These are phyloP conservation scores for Smutsia temminckii DNA, from an alignment of 2,797 vertebrate species.

Conservation along the genomic window DNA sequence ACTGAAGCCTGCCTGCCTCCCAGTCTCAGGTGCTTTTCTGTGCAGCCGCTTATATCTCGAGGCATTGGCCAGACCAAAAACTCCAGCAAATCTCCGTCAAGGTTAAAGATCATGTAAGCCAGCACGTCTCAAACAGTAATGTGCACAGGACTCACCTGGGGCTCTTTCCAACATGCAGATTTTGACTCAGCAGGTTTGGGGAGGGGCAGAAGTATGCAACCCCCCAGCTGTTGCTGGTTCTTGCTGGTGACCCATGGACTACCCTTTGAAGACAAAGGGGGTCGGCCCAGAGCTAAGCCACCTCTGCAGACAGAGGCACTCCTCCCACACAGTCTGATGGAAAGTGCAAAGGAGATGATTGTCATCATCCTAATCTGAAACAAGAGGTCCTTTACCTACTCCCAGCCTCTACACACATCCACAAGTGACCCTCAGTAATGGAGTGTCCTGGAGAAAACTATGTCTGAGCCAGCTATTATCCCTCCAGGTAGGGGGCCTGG, in stretches of 20 bases:
- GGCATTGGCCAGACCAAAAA: neutral
- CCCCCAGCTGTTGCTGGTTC: neutral
- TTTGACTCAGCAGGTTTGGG: neutral
- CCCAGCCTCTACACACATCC: neutral
- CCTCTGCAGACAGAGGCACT: neutral
- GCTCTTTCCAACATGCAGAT: neutral
- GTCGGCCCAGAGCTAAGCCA: neutral
- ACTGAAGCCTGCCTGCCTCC: neutral
- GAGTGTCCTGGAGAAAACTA: neutral
- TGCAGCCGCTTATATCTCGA: neutral
- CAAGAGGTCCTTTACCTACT: neutral
- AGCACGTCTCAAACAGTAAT: neutral
- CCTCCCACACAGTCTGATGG: neutral
- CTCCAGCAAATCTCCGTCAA: neutral
- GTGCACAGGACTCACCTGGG: rapidly evolving
- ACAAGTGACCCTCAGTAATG: rapidly evolving
- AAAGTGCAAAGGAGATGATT: neutral
- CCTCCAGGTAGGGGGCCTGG: neutral
- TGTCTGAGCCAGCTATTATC: neutral
- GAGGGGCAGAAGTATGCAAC: neutral
- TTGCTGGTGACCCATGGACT: neutral
- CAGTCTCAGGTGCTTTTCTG: neutral
- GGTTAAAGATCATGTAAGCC: neutral
- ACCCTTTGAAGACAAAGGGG: neutral
- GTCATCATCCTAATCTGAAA: neutral